phyloP scores from a whole-genome alignment of 2,113 vertebrate genomes.

The Holacanthus passer region DNA sequence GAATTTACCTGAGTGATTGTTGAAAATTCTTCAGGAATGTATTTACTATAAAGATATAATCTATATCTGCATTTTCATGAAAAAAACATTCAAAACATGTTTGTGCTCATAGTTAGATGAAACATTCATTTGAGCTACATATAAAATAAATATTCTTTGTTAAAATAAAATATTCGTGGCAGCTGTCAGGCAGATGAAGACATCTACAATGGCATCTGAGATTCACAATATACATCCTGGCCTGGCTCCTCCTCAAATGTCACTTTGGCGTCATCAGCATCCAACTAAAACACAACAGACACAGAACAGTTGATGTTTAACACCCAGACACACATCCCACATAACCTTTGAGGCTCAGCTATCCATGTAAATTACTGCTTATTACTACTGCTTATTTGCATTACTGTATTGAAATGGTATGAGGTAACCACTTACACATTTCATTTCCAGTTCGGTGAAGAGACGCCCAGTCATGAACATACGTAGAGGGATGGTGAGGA shows the following conservation, averaged over 20 bases:
- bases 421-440: conserved; percentile 86
- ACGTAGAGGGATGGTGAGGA: conserved; percentile 94
- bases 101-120: conserved; percentile 7
- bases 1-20: conserved; percentile 14
- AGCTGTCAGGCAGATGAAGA: conserved; percentile 30
- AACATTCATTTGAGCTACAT: conserved; percentile 36
- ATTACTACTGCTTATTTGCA: too few relatives aligned
- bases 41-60: not conserved
- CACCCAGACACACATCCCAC: not conserved
- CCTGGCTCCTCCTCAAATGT: conserved; percentile 91
- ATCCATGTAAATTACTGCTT: not conserved
- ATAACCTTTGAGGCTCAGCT: not conserved
- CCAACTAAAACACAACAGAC: conserved; percentile 89
- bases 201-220: conserved; percentile 89
- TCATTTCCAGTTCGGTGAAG: conserved; percentile 90
- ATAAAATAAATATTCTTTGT: conserved; percentile 58
- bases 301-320: not conserved
- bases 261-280: conserved; percentile 87
- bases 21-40: conserved; percentile 17
- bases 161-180: conserved; percentile 31
- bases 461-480: conserved; percentile 87
- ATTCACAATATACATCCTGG: conserved; percentile 91
- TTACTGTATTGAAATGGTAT: not conserved
- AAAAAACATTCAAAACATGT: conserved; percentile 14
- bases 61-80: not conserved